A percentile compares a stretch with the other conserved stretches of the same genome.
Conservation (phyloP, 2,113 vertebrate species). For the Otus sunia region DNA sequence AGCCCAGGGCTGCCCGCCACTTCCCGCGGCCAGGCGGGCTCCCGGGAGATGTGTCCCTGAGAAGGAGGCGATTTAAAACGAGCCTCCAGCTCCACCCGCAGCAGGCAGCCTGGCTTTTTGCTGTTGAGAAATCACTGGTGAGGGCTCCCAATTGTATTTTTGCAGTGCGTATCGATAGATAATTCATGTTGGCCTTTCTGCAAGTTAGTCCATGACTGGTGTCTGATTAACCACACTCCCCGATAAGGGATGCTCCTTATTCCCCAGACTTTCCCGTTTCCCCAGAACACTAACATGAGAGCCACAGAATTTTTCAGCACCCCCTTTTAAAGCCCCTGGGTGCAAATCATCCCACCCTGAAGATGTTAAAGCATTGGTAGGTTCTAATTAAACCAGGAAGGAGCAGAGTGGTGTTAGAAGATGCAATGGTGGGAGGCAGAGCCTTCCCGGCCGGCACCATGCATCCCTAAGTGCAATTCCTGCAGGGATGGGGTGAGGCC, state of each 20-base stretch:
- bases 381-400: not conserved
- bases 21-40: not conserved
- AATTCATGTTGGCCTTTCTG: not conserved
- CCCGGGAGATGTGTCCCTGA: accelerated
- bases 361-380: accelerated
- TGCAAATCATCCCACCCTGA: not conserved
- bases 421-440: accelerated
- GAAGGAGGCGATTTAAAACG: not conserved
- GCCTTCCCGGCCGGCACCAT: not conserved
- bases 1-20: not conserved
- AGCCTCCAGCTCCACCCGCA: not conserved
- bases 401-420: accelerated
- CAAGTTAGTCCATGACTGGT: not conserved
- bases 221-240: not conserved
- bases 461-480: not conserved
- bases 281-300: accelerated
- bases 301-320: not conserved
- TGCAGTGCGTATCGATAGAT: accelerated
- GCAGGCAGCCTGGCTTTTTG: not conserved
- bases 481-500: not conserved
- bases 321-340: not conserved
- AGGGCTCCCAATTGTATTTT: accelerated
- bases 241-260: not conserved
- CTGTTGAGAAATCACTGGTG: not conserved
- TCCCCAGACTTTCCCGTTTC: not conserved